A percentile compares a stretch with the other conserved stretches of the same genome.
phyloP scores from a whole-genome alignment of 2,113 vertebrate species.

The Callospermophilus lateralis region DNA sequence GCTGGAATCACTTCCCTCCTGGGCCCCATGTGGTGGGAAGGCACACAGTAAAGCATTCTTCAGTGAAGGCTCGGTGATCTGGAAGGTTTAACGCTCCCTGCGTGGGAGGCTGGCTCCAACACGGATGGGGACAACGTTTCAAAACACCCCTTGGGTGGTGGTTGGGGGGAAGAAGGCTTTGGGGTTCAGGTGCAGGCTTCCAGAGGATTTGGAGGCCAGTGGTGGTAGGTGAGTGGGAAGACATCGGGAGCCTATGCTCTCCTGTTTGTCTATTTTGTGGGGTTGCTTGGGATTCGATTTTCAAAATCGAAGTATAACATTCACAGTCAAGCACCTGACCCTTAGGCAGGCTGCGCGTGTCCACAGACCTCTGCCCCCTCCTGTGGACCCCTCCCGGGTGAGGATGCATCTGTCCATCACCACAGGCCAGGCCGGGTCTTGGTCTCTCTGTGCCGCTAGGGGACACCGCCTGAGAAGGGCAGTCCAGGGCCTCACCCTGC shows the following conservation, averaged over 20 bases:
- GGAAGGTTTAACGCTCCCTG: neutral
- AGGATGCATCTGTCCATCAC: accelerated
- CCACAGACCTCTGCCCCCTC: neutral
- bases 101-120: neutral
- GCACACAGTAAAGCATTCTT: neutral
- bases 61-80: neutral
- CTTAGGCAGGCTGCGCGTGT: no score
- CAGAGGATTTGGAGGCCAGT: neutral
- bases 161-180: no score
- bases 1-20: neutral
- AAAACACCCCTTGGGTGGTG: neutral
- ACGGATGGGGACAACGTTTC: accelerated
- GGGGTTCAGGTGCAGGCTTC: neutral
- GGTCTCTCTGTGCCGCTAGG: neutral
- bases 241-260: neutral
- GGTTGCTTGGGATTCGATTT: neutral
- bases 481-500: neutral
- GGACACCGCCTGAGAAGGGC: neutral
- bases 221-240: no score
- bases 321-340: accelerated
- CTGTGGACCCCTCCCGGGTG: accelerated
- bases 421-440: accelerated
- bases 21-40: neutral
- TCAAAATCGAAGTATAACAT: neutral
- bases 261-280: neutral